Conservation (phyloP, 2,797 vertebrate species). For the Phrynocephalus guinanensis region DNA sequence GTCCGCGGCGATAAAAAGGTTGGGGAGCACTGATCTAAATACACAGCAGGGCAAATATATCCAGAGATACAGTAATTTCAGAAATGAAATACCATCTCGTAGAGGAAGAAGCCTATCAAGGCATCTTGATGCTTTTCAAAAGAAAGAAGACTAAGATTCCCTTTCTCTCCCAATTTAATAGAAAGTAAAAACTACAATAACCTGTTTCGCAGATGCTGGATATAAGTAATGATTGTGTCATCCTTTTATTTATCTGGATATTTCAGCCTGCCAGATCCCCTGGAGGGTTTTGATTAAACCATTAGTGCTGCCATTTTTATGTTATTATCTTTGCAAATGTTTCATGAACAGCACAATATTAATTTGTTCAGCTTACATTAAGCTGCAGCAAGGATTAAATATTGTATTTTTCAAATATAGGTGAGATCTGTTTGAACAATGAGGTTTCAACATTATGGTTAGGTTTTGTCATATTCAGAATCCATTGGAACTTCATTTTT, state of each 20-base stretch:
- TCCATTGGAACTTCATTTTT: not conserved
- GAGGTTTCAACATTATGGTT: not conserved
- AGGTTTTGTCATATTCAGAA: not conserved
- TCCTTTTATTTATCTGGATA: constrained; percentile 22
- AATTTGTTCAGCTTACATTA: constrained; percentile 19
- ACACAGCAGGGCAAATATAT: not conserved
- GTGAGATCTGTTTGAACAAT: not conserved
- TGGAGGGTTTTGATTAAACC: constrained; percentile 10
- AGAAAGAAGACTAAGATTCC: not conserved
- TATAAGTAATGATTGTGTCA: constrained; percentile 22
- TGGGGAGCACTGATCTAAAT: not conserved
- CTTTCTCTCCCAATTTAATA: not conserved
- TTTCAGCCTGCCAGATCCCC: constrained; percentile 11
- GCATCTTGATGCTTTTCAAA: not conserved
- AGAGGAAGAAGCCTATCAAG: not conserved
- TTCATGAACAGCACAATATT: constrained; percentile 22
- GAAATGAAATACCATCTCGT: not conserved
- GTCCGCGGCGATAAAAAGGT: no score
- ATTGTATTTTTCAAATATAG: constrained; percentile 3
- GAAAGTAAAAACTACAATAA: constrained; percentile 6
- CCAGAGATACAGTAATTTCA: not conserved
- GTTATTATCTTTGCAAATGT: not conserved
- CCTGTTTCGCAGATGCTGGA: constrained; percentile 4
- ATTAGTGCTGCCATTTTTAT: constrained; percentile 2
- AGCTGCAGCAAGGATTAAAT: not conserved